phyloP scores from a whole-genome alignment of 2,113 vertebrate genomes.

The Boulengeromyrus knoepffleri region DNA sequence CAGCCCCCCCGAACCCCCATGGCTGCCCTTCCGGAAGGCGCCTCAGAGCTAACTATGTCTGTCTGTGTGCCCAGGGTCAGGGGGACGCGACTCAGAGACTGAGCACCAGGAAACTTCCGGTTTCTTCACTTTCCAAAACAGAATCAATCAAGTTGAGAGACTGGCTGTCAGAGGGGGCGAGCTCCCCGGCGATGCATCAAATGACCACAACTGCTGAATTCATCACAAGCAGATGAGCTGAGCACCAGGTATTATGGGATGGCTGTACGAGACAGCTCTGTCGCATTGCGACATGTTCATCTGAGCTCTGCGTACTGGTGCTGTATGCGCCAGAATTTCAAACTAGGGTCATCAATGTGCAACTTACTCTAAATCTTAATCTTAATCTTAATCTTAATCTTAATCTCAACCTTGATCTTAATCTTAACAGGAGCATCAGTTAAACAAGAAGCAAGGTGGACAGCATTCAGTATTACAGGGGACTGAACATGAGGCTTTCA shows the following conservation, averaged over 20 bases:
- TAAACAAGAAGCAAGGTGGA: not conserved
- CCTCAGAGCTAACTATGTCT: slow-evolving; percentile 45
- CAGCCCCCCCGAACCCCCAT: not conserved
- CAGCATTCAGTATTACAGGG: not conserved
- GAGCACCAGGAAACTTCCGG: slow-evolving; percentile 37
- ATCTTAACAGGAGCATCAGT: not conserved
- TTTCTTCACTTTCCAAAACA: slow-evolving; percentile 59
- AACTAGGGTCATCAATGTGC: not conserved
- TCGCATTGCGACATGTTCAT: not conserved
- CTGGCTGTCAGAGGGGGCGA: slow-evolving; percentile 45
- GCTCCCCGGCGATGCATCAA: slow-evolving; percentile 45
- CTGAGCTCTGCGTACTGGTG: not conserved
- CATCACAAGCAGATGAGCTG: slow-evolving; percentile 22
- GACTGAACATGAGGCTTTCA: not conserved
- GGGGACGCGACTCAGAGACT: slow-evolving; percentile 47
- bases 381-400: not conserved
- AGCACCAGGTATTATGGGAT: not conserved
- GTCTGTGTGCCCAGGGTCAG: slow-evolving; percentile 50
- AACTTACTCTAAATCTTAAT: not conserved
- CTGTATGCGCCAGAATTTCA: not conserved
- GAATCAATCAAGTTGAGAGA: slow-evolving; percentile 62
- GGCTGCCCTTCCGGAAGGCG: slow-evolving; percentile 30
- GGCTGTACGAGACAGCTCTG: not conserved
- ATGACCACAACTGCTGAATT: slow-evolving; percentile 47
- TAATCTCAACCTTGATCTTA: not conserved